These are phyloP conservation scores for Monoplex corrugatus DNA, from an alignment of 2,888 invertebrate species.

Conservation along the genomic window DNA sequence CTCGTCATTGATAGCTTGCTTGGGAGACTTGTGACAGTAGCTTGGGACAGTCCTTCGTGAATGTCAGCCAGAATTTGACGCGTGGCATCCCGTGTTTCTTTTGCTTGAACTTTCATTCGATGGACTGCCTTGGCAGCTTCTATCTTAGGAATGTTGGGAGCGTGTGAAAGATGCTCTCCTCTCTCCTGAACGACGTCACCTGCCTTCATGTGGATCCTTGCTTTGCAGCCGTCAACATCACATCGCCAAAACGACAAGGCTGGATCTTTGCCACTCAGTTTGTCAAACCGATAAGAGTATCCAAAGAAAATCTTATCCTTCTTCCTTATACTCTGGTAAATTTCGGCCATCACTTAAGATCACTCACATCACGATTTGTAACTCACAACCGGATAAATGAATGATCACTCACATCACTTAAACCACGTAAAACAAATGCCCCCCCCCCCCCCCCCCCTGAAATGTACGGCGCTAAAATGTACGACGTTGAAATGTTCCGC, in stretches of 20 bases:
- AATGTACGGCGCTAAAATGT: too few relatives aligned
- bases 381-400: too few relatives aligned
- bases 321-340: conserved; percentile 1
- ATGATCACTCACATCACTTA: too few relatives aligned
- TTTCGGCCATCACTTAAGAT: conserved; percentile 17
- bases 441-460: too few relatives aligned
- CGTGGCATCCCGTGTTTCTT: neutral
- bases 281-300: conserved; percentile 3
- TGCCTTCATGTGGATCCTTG: conserved; percentile 25
- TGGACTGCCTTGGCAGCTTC: neutral
- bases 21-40: conserved; percentile 20
- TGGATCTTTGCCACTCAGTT: conserved; percentile 14
- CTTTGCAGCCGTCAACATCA: neutral
- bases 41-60: conserved; percentile 15
- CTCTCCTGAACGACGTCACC: neutral
- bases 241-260: conserved; percentile 18
- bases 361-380: too few relatives aligned
- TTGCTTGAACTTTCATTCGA: neutral
- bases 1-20: neutral
- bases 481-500: too few relatives aligned
- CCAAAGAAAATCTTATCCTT: conserved; percentile 23
- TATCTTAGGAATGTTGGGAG: neutral
- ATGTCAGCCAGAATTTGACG: conserved; percentile 21
- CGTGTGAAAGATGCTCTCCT: conserved; percentile 13
- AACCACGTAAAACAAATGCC: too few relatives aligned